Evolutionary conservation across 1,140 invertebrate genomes (phyloP).

Genomic region (Heliconius hewitsoni): DNA sequence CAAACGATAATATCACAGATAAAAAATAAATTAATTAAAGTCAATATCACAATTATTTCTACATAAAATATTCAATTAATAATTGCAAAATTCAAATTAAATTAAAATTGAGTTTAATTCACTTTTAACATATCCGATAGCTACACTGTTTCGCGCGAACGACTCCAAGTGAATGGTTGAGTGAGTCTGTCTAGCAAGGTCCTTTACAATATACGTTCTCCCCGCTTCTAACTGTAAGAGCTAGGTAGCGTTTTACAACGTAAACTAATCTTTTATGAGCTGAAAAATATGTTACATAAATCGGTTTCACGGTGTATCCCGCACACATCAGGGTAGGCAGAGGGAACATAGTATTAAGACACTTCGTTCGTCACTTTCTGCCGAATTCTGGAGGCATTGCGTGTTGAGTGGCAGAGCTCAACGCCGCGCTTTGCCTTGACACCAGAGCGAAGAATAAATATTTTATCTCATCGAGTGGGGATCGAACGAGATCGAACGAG

Average conservation of each 20-base stretch:
- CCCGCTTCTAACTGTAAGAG: conserved; percentile 36
- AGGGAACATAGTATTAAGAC: no score
- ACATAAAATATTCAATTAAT: background rate
- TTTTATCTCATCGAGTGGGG: no score
- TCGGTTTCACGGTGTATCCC: no score
- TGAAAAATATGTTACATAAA: background rate
- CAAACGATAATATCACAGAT: no score
- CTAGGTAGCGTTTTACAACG: background rate
- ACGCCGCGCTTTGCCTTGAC: no score
- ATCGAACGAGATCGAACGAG: no score
- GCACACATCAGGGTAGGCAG: no score
- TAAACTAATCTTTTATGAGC: background rate
- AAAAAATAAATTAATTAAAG: no score
- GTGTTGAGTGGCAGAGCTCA: no score
- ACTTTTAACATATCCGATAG: background rate
- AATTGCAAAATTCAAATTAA: background rate
- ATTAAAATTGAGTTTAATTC: background rate
- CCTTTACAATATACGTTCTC: conserved; percentile 60
- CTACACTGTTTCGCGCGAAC: conserved; percentile 39
- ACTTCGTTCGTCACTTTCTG: no score
- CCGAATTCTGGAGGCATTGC: no score
- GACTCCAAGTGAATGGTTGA: conserved; percentile 49
- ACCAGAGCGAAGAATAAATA: no score
- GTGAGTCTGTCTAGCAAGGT: conserved; percentile 30
- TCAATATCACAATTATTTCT: background rate